Evolutionary conservation across 2,113 vertebrate species (phyloP).

Genomic region (Phyllostomus hastatus): DNA sequence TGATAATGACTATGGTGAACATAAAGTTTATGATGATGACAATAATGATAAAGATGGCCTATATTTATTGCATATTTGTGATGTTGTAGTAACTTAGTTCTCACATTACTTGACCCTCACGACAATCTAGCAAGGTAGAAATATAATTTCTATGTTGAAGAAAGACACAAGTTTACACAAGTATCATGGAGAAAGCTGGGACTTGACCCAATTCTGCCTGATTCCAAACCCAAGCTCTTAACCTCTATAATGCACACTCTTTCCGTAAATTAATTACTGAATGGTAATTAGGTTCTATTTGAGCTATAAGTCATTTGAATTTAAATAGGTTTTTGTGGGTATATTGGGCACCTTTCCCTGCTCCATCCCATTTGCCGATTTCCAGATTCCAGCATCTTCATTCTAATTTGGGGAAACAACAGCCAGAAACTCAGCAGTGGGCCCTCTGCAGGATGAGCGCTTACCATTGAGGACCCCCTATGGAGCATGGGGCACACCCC

Average conservation of each 20-base stretch:
- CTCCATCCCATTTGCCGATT: not conserved
- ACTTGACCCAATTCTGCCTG: not conserved
- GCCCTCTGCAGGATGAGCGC: not conserved
- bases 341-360: not conserved
- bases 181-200: not conserved
- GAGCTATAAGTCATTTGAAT: slow-evolving; percentile 5
- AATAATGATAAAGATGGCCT: not conserved
- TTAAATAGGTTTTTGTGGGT: not conserved
- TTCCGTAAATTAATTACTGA: slow-evolving; percentile 25
- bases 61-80: slow-evolving; percentile 10
- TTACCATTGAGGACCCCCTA: not conserved
- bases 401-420: not conserved
- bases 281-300: not conserved
- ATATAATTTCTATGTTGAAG: slow-evolving; percentile 30
- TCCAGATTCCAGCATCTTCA: not conserved
- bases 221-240: not conserved
- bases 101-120: not conserved
- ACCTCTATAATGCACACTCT: not conserved
- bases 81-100: slow-evolving; percentile 1
- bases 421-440: not conserved
- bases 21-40: not conserved
- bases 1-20: not conserved
- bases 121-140: not conserved
- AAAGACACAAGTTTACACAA: not conserved
- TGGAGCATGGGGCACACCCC: too few species aligned